Evolutionary conservation across 2,888 invertebrate species (phyloP).

Genomic region (Drosophila tripunctata): DNA sequence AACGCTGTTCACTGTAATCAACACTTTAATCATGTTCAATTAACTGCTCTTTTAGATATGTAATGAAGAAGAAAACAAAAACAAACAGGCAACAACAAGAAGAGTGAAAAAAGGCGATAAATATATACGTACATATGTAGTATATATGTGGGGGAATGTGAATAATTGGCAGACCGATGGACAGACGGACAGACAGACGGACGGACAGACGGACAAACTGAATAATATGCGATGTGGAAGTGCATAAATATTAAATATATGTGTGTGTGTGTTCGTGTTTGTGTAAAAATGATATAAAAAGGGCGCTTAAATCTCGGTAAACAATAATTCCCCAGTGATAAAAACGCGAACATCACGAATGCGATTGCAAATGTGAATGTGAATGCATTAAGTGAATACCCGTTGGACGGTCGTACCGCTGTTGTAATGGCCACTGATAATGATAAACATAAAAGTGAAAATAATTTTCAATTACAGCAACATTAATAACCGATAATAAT

Average conservation of each 20-base stretch:
- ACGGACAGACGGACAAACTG: slow-evolving; percentile 32
- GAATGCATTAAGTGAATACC: slow-evolving; percentile 40
- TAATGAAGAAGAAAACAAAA: slow-evolving; percentile 4
- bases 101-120: slow-evolving; percentile 2
- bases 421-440: slow-evolving; percentile 47
- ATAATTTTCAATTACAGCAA: slow-evolving; percentile 79
- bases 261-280: not conserved
- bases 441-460: slow-evolving; percentile 77
- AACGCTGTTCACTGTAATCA: slow-evolving; percentile 27
- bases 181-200: slow-evolving; percentile 30
- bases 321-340: slow-evolving; percentile 75
- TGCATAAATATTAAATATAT: slow-evolving; percentile 64
- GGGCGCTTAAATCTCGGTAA: slow-evolving; percentile 71
- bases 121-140: too few relatives aligned
- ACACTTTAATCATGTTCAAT: slow-evolving; percentile 60
- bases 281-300: slow-evolving; percentile 24
- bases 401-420: slow-evolving; percentile 13
- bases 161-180: slow-evolving; percentile 48
- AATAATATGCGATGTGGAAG: slow-evolving; percentile 35
- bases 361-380: slow-evolving; percentile 30
- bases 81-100: not conserved
- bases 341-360: slow-evolving; percentile 38
- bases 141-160: too few relatives aligned
- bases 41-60: slow-evolving; percentile 61
- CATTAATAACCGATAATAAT: slow-evolving; percentile 80